phyloP scores from a whole-genome alignment of 2,797 vertebrate genomes.

The Neosilurus hyrtlii region DNA sequence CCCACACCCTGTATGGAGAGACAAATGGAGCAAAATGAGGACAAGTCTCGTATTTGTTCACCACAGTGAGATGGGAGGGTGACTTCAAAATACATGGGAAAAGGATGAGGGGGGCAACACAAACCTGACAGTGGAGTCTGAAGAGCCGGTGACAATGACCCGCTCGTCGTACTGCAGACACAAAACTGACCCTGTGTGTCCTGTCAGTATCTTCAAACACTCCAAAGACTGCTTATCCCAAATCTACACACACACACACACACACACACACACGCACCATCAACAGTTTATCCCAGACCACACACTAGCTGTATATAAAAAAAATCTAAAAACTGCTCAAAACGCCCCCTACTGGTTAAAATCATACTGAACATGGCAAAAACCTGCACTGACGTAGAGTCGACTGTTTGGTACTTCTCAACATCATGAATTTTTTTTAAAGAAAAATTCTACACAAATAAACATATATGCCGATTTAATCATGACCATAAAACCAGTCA shows the following conservation, averaged over 20 bases:
- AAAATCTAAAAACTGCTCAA: too few species aligned
- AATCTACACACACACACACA: constrained; percentile 73
- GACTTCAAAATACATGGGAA: not conserved
- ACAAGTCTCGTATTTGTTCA: not conserved
- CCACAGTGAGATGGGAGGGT: not conserved
- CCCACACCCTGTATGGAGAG: constrained; percentile 84
- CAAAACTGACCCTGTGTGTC: constrained; percentile 96
- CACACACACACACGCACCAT: not conserved
- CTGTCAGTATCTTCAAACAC: constrained; percentile 96
- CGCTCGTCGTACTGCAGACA: constrained; percentile 98
- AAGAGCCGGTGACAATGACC: constrained; percentile 97
- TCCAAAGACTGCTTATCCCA: constrained; percentile 98
- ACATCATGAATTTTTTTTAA: too few species aligned
- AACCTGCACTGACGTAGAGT: too few species aligned
- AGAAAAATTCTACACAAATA: too few species aligned
- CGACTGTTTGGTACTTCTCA: too few species aligned
- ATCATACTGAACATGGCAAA: too few species aligned
- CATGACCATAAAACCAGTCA: too few species aligned
- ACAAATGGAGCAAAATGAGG: constrained; percentile 33
- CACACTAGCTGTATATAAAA: too few species aligned
- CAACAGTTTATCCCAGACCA: not conserved
- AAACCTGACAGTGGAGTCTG: constrained; percentile 96
- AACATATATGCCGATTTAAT: too few species aligned
- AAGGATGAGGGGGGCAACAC: not conserved
- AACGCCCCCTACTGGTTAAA: too few species aligned